These are phyloP conservation scores for Paedocypris micromegethes DNA, from an alignment of 2,797 vertebrate species.

Conservation along the genomic window DNA sequence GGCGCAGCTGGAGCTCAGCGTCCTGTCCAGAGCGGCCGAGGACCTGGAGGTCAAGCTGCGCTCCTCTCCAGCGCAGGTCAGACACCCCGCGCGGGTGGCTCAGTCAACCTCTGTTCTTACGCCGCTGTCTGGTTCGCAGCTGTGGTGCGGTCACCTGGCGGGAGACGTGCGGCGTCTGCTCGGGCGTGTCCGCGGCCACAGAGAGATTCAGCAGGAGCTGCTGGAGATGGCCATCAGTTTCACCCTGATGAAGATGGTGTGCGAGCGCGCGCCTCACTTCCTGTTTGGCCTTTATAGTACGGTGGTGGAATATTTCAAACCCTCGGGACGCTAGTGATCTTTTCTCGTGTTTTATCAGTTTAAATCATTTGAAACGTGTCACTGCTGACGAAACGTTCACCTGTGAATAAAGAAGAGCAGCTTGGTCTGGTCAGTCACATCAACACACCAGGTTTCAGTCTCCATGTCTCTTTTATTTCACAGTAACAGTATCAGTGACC, in stretches of 20 bases:
- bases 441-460: too few relatives aligned
- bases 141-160: constrained; percentile 57
- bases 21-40: constrained; percentile 54
- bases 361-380: neutral
- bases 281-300: constrained; percentile 62
- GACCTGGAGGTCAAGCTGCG: constrained; percentile 53
- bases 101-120: neutral
- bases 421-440: too few relatives aligned
- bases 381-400: too few relatives aligned
- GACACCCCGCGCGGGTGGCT: constrained; percentile 15
- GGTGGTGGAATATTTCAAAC: constrained; percentile 61
- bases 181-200: constrained; percentile 39
- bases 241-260: constrained; percentile 76
- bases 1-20: constrained; percentile 50
- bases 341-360: neutral
- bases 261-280: constrained; percentile 61
- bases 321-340: neutral
- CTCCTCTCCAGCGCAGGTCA: constrained; percentile 40
- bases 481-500: too few relatives aligned
- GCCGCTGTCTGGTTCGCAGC: constrained; percentile 51
- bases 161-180: constrained; percentile 56
- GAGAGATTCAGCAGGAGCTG: constrained; percentile 69
- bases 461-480: too few relatives aligned
- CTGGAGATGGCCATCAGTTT: constrained; percentile 70
- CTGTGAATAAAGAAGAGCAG: too few relatives aligned